Evolutionary conservation across 1,140 invertebrate species (phyloP), one percentile per base, ranked within the genome.

Genomic region (Sarcophaga peregrina): DNA sequence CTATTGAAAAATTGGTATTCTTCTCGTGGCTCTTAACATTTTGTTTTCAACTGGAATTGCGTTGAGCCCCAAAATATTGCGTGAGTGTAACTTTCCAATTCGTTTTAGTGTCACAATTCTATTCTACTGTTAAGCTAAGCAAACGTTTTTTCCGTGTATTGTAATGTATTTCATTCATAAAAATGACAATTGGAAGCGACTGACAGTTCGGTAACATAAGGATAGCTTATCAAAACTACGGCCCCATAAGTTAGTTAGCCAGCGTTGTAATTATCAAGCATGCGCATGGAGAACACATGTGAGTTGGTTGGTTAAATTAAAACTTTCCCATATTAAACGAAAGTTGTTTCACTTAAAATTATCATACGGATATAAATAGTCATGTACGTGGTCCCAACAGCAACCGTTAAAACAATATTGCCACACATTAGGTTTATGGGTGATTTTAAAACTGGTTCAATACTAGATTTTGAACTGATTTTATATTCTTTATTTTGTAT

Each of bases 41-140:
- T 68, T 68, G 62, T 68, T 68, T 68, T 68, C 10, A 68, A 68
- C 62, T 68, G 62, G 62, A 68, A 68, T 68, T 68, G 62, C 72
- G 74, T 82, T 82, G 81, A 73, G 74, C 47, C 46, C 10, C 47
- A 37, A 80, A 76, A 81, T n/a, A 82, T 48, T 82, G 68, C 62
- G 81, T 82, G 81, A 82, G 81, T 46, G 81, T 82, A 82, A 68
- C 52, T 82, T 81, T 81, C 80, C 80, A 81, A 11, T 62, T 25
- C 47, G 20, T 17, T 80, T 80, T 80, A 37, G 25, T 9, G 52
- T 15, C 25, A 37, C 6, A 20, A 9, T 81, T 62, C 7, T 76
- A 11, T 76, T 7, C 37, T 76, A 11, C 17, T 37, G 1, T 37
- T 37, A 2, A 37, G 25, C 4, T 37, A 4, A 37, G 25, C 25